Conservation (phyloP, 2,888 invertebrate species). For the Drosophila fungiperda region DNA sequence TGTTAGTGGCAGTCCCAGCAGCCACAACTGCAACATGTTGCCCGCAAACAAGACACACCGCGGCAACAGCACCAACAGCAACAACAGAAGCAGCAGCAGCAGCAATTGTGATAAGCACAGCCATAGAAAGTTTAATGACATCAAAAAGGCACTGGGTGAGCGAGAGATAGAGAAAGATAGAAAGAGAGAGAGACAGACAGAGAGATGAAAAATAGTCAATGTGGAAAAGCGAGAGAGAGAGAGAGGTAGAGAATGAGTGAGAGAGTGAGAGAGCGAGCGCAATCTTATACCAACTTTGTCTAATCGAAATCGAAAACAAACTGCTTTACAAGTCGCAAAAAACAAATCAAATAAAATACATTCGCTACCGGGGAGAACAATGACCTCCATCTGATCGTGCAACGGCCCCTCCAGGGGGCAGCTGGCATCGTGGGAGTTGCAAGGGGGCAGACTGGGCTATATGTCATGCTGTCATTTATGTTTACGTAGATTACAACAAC, state of each 20-base stretch:
- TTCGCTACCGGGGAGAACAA: slow-evolving; percentile 39
- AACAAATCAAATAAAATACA: slow-evolving; percentile 11
- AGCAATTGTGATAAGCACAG: slow-evolving; percentile 63
- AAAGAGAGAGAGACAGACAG: background rate
- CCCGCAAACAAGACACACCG: slow-evolving; percentile 22
- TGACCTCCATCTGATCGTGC: slow-evolving; percentile 65
- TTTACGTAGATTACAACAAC: slow-evolving; percentile 49
- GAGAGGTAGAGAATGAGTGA: background rate
- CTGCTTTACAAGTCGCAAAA: slow-evolving; percentile 44
- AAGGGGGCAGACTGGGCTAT: slow-evolving; percentile 20
- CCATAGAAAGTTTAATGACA: slow-evolving; percentile 73
- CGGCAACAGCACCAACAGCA: slow-evolving; percentile 35
- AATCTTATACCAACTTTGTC: slow-evolving; percentile 54
- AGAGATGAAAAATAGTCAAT: background rate
- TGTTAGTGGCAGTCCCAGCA: slow-evolving; percentile 35
- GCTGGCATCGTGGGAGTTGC: slow-evolving; percentile 18
- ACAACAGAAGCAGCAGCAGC: slow-evolving; percentile 28
- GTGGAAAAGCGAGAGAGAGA: background rate
- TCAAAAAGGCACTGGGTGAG: slow-evolving; percentile 19
- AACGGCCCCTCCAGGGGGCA: slow-evolving; percentile 23
- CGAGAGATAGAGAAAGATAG: background rate
- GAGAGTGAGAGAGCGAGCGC: background rate
- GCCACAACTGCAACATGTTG: slow-evolving; percentile 55
- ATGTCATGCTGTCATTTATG: slow-evolving; percentile 12
- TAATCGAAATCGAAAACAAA: slow-evolving; percentile 72